phyloP scores from a whole-genome alignment of 2,113 vertebrate species.

The Stigmatopora nigra region DNA sequence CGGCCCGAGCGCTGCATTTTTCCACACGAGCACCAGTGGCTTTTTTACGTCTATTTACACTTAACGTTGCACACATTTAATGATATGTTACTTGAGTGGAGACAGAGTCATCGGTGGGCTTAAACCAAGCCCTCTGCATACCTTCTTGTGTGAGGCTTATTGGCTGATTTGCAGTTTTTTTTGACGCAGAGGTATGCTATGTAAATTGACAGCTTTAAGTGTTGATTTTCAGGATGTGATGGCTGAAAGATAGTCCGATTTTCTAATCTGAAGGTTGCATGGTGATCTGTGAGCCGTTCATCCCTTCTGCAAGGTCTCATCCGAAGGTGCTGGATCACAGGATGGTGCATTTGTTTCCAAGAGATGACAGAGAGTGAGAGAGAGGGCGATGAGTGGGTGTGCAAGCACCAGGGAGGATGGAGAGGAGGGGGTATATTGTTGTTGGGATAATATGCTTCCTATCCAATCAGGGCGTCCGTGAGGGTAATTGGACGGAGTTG shows the following conservation, averaged over 20 bases:
- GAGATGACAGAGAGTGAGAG: constrained; percentile 30
- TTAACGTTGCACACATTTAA: constrained; percentile 15
- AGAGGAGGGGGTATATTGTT: constrained; percentile 45
- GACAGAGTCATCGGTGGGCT: constrained; percentile 10
- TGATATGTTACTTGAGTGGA: not conserved
- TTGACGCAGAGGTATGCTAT: constrained; percentile 47
- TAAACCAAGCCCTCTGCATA: constrained; percentile 3
- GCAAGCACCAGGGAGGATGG: constrained; percentile 29
- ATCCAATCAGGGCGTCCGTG: constrained; percentile 2
- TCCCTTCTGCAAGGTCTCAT: constrained; percentile 35
- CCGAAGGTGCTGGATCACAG: constrained; percentile 36
- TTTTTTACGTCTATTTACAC: constrained; percentile 18
- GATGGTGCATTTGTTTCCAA: constrained; percentile 40
- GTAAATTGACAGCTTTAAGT: constrained; percentile 19
- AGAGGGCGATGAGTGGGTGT: constrained; percentile 42
- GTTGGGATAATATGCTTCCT: not conserved
- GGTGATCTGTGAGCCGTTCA: constrained; percentile 31
- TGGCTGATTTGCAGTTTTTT: constrained; percentile 6
- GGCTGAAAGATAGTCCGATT: constrained; percentile 18
- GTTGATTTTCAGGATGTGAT: not conserved
- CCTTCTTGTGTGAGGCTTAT: not conserved
- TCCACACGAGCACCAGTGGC: constrained; percentile 21
- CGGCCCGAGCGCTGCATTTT: constrained; percentile 23
- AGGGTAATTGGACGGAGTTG: constrained; percentile 10
- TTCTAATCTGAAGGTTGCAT: constrained; percentile 15